Base-by-base conservation (phyloP, 2,888 invertebrate species). In the Orthonevra nobilis region DNA sequence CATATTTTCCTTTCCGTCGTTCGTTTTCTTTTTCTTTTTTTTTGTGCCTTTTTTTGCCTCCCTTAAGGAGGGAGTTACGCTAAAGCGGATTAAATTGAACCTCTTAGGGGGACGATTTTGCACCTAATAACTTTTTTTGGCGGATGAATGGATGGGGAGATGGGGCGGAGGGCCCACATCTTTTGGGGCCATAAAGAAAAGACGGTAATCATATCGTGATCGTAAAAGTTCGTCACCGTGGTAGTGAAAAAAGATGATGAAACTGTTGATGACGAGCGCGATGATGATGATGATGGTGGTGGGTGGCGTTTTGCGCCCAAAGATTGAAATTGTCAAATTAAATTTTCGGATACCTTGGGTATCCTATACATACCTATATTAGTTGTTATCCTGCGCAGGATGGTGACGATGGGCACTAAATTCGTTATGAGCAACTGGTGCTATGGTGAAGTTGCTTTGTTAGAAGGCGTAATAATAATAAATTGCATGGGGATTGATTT, bases 11-110 rank as follows among this genome's bases (percentile, higher is more conserved):
- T n/a, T n/a, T n/a, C 28, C 40, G 23, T 23, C 5, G 23, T 23
- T 23, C 5, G 3, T 5, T 23, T 23, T 5, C 3, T 23, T 23
- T 23, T 23, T 4, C 3, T 52, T 48, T 32, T 40, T 56, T 66
- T 40, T 42, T 32, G 5, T 28, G 23, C 40, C n/a, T 36, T 36
- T 32, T 17, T 5, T 42, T 14, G 32, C 17, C 46, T 56, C 17
- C n/a, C n/a, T n/a, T n/a, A n/a, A n/a, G n/a, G n/a, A n/a, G n/a
- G 20, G 48, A 61, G 48, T 56, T 28, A 75, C 42, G 63, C 40
- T 40, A 69, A 75, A 75, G 63, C 56, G 63, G 75, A 69, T 75
- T 75, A 75, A 75, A 70, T 50, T 50, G 44, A 63, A 75, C 63
- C 70, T 75, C 63, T 75, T 63, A 42, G 42, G 56, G n/a, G 70